Evolutionary conservation across 92 coral and sea anemone species (phyloP).

Genomic region (Siderastrea radians): DNA sequence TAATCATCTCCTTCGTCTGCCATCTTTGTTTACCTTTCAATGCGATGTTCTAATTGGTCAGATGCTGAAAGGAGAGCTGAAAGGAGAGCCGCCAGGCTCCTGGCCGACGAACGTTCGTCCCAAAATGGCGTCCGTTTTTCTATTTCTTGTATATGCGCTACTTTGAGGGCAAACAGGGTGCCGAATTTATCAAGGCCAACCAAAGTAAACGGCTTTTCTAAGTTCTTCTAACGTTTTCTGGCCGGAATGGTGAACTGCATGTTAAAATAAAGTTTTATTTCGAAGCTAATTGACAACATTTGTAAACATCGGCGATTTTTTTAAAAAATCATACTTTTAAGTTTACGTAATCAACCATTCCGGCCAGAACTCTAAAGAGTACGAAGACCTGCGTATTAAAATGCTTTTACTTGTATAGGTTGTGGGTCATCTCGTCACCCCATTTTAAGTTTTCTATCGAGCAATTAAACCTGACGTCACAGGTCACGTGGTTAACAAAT

Average conservation of each 20-base stretch:
- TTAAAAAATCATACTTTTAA: not conserved
- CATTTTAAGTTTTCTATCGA: constrained; percentile 6
- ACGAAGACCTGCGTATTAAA: not conserved
- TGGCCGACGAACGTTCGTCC: not conserved
- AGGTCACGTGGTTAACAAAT: constrained; percentile 7
- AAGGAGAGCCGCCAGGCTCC: constrained; percentile 7
- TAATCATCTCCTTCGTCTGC: not conserved
- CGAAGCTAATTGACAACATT: not conserved
- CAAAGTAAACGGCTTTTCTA: not conserved
- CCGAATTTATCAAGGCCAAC: not conserved
- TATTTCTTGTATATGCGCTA: not conserved
- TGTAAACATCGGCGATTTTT: not conserved
- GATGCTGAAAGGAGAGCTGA: not conserved
- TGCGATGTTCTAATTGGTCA: not conserved
- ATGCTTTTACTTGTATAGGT: not conserved
- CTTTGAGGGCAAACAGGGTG: constrained; percentile 9
- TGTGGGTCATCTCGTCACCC: constrained; percentile 14
- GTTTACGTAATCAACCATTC: not conserved
- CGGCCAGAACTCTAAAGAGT: constrained; percentile 13
- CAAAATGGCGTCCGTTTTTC: constrained; percentile 4
- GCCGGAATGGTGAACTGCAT: constrained; percentile 13
- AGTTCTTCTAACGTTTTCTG: constrained; percentile 7
- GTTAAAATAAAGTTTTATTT: not conserved
- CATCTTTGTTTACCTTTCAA: not conserved
- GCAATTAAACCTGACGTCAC: constrained; percentile 5